Conservation (phyloP, 2,113 vertebrate genomes). For the Strix aluco region DNA sequence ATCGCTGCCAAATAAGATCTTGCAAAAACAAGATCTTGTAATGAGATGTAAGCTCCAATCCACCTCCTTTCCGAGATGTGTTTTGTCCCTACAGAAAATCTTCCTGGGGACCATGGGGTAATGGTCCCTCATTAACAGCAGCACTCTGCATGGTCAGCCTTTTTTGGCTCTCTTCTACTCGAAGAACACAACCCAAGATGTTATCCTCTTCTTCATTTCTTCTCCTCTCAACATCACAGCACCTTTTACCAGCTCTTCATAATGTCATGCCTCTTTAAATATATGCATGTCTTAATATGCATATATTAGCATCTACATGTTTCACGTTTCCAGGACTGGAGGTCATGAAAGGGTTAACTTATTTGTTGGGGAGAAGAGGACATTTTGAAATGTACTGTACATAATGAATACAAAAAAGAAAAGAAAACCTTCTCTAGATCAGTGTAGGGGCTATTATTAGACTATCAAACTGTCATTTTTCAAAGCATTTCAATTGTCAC, state of each 20-base stretch:
- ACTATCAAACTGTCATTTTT: constrained; percentile 70
- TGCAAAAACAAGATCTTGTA: constrained; percentile 61
- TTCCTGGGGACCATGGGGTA: not conserved
- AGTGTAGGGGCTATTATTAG: constrained; percentile 66
- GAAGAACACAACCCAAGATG: not conserved
- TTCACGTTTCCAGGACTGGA: not conserved
- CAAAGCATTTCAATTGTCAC: constrained; percentile 64
- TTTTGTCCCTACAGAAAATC: not conserved
- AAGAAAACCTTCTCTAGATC: constrained; percentile 47
- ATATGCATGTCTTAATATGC: accelerated
- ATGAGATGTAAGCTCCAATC: not conserved
- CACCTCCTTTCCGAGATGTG: not conserved
- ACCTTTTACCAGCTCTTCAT: not conserved
- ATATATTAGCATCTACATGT: not conserved
- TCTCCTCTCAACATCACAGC: not conserved
- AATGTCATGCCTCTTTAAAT: not conserved
- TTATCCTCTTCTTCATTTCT: not conserved
- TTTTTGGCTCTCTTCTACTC: not conserved
- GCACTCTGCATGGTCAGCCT: not conserved
- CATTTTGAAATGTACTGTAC: constrained; percentile 12
- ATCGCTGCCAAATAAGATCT: constrained; percentile 71
- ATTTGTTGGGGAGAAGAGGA: constrained; percentile 20
- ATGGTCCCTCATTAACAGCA: not conserved
- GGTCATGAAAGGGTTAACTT: not conserved
- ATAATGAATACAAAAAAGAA: constrained; percentile 59